Evolutionary conservation across 2,888 invertebrate species (phyloP).

Genomic region (Lamproptera curius): DNA sequence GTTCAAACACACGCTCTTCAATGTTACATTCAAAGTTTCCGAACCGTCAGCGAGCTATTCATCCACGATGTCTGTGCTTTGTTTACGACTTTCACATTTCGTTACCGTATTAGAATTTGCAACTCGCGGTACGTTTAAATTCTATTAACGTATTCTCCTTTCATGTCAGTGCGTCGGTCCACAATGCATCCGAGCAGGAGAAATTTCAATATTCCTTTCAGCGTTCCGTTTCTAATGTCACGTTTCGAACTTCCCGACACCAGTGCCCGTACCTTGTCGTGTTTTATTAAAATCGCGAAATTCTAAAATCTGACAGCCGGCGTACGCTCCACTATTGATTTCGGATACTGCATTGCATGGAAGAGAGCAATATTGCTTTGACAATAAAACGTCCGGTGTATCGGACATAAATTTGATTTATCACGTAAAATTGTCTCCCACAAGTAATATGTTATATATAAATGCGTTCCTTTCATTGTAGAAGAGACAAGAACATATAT

Average conservation of each 20-base stretch:
- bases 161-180: neutral
- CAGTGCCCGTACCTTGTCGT: neutral
- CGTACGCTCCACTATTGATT: slow-evolving; percentile 4
- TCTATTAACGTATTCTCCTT: neutral
- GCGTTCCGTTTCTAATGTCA: slow-evolving; percentile 7
- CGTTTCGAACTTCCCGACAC: neutral
- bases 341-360: slow-evolving; percentile 3
- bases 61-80: too few species aligned
- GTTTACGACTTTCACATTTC: too few species aligned
- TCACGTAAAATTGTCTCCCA: too few species aligned
- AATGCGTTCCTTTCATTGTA: too few species aligned
- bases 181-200: slow-evolving; percentile 1
- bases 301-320: neutral
- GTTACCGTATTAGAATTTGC: too few species aligned
- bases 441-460: too few species aligned
- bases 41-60: too few species aligned
- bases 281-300: slow-evolving; percentile 5
- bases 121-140: neutral
- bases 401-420: neutral
- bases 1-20: too few species aligned
- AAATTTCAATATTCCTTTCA: slow-evolving; percentile 1
- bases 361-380: slow-evolving; percentile 5
- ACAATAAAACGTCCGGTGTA: neutral
- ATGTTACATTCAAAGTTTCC: too few species aligned
- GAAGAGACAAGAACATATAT: too few species aligned